phyloP scores from a whole-genome alignment of 1,140 invertebrate genomes.

The Drosophila repletoides region DNA sequence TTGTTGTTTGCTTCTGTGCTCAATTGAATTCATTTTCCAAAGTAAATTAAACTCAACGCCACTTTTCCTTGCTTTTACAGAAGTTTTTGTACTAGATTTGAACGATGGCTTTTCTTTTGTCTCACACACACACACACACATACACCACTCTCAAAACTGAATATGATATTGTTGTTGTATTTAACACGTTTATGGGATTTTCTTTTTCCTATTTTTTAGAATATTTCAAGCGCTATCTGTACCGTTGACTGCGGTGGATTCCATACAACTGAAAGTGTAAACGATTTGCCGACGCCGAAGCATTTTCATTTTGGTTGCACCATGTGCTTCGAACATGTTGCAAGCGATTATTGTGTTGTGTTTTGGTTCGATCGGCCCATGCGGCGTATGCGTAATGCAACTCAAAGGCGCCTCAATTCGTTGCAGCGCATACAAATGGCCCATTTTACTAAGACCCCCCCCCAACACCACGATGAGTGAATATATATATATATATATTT shows the following conservation, averaged over 20 bases:
- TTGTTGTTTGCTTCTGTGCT: conserved; percentile 12
- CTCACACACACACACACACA: conserved; percentile 20
- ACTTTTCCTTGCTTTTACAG: conserved; percentile 18
- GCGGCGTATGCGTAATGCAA: conserved; percentile 42
- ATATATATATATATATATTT: not conserved
- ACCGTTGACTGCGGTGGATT: conserved; percentile 69
- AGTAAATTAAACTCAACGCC: no score
- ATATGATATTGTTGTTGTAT: conserved; percentile 31
- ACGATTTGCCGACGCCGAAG: conserved; percentile 24
- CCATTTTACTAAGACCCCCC: conserved; percentile 13
- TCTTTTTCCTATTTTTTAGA: not conserved
- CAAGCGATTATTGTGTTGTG: conserved; percentile 63
- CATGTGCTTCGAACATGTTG: conserved; percentile 73
- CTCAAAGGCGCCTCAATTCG: not conserved
- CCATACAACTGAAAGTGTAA: conserved; percentile 62
- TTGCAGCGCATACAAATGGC: conserved; percentile 54
- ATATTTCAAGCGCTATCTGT: conserved; percentile 26
- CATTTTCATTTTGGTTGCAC: conserved; percentile 24
- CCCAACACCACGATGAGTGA: no score
- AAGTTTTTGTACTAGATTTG: conserved; percentile 21
- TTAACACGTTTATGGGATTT: conserved; percentile 42
- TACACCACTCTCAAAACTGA: conserved; percentile 10
- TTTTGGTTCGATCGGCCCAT: conserved; percentile 61
- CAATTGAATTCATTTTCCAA: conserved; percentile 34
- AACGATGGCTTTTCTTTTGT: conserved; percentile 33